Evolutionary conservation across 1,140 invertebrate genomes (phyloP).

Genomic region (Scaptodrosophila lebanonensis): DNA sequence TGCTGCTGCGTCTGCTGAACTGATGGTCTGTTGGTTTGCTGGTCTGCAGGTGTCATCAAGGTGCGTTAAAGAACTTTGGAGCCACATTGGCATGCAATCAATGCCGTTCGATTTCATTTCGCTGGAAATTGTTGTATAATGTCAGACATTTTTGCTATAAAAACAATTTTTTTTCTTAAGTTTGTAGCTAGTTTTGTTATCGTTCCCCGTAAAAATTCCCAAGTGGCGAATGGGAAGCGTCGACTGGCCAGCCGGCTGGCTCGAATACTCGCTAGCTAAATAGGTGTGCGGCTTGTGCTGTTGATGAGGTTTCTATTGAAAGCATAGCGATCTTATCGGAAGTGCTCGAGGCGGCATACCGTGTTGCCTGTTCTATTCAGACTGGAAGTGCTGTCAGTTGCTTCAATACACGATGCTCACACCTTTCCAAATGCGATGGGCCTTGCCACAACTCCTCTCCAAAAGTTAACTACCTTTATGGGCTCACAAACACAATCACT

Average conservation of each 20-base stretch:
- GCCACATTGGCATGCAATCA: slow-evolving; percentile 74
- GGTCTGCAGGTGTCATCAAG: slow-evolving; percentile 58
- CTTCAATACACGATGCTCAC: no score
- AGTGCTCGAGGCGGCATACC: slow-evolving; percentile 42
- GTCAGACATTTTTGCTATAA: slow-evolving; percentile 56
- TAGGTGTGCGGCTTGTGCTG: slow-evolving; percentile 3
- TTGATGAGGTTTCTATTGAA: slow-evolving; percentile 55
- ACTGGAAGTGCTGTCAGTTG: no score
- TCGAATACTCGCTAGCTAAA: no score
- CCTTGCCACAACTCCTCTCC: no score
- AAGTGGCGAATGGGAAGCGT: slow-evolving; percentile 17
- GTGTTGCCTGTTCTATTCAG: no score
- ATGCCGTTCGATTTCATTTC: slow-evolving; percentile 73
- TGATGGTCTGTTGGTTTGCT: slow-evolving; percentile 72
- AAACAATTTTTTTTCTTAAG: slow-evolving; percentile 10
- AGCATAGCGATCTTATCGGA: slow-evolving; percentile 62
- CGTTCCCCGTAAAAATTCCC: slow-evolving; percentile 36
- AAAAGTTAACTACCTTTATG: no score
- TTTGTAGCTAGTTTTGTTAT: slow-evolving; percentile 35
- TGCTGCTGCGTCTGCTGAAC: no score
- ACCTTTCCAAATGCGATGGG: no score
- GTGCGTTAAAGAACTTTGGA: slow-evolving; percentile 60
- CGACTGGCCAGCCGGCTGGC: slow-evolving; percentile 11
- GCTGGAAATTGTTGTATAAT: slow-evolving; percentile 62
- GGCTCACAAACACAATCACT: no score